phyloP scores from a whole-genome alignment of 2,888 invertebrate species.

The Eupithecia dodoneata region DNA sequence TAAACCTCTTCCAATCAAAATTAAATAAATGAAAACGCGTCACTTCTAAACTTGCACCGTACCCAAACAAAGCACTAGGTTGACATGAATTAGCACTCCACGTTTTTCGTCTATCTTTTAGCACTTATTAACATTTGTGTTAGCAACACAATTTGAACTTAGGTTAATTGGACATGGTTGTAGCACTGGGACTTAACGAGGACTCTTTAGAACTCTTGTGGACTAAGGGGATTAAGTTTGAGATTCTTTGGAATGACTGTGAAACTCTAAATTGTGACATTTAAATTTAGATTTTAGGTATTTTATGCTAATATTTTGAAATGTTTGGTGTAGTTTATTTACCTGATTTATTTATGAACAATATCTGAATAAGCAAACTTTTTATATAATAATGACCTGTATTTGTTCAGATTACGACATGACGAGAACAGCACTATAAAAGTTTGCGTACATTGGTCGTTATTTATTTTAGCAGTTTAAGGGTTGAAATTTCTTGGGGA shows the following conservation, averaged over 20 bases:
- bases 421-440: background rate
- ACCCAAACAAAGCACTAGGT: slow-evolving; percentile 26
- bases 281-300: too few relatives aligned
- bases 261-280: too few relatives aligned
- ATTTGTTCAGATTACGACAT: background rate
- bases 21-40: background rate
- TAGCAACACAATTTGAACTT: slow-evolving; percentile 23
- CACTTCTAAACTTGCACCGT: slow-evolving; percentile 12
- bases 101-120: slow-evolving; percentile 39
- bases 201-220: background rate
- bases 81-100: slow-evolving; percentile 35
- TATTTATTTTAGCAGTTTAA: background rate
- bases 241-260: too few relatives aligned
- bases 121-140: slow-evolving; percentile 29
- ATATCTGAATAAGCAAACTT: too few relatives aligned
- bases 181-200: background rate
- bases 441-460: background rate
- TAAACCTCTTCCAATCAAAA: too few relatives aligned
- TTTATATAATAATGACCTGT: background rate
- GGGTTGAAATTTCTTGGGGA: background rate
- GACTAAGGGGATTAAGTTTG: too few relatives aligned
- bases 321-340: too few relatives aligned
- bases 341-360: too few relatives aligned
- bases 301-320: too few relatives aligned
- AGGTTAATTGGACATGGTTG: slow-evolving; percentile 24